Percentiles rank a stretch among this genome's conserved stretches.
phyloP scores from a whole-genome alignment of 1,140 invertebrate genomes.

The Marisa cornuarietis region DNA sequence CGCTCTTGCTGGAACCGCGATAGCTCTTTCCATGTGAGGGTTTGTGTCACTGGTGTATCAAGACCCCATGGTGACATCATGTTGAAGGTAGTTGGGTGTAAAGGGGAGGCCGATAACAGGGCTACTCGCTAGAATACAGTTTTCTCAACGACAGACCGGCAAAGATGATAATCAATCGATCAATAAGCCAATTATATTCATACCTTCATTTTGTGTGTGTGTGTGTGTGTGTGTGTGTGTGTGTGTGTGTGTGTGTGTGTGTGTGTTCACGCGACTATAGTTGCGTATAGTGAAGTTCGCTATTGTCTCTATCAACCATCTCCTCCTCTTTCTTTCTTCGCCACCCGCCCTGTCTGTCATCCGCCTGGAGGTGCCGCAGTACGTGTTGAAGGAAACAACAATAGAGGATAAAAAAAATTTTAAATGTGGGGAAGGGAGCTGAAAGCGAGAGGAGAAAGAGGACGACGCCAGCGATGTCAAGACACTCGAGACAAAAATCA shows the following conservation, averaged over 20 bases:
- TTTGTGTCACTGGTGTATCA: no score
- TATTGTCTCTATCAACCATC: neutral
- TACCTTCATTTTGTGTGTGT: neutral
- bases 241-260: conserved; percentile 2
- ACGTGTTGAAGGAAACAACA: neutral
- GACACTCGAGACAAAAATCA: no score
- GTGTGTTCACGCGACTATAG: neutral
- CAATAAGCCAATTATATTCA: no score
- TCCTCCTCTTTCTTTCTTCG: neutral
- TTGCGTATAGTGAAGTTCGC: neutral
- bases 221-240: conserved; percentile 9
- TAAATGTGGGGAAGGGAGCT: neutral
- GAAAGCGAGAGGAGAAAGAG: neutral
- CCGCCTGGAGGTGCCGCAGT: neutral
- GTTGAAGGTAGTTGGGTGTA: no score
- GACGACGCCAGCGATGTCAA: no score
- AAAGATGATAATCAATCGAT: no score
- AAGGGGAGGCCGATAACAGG: no score
- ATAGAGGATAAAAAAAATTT: neutral
- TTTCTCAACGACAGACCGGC: no score
- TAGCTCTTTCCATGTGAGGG: no score
- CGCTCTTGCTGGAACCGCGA: no score
- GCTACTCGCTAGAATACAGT: no score
- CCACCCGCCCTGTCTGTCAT: neutral
- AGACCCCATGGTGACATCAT: no score